Evolutionary conservation across 2,888 invertebrate species (phyloP).

Genomic region (Protonemura montana): DNA sequence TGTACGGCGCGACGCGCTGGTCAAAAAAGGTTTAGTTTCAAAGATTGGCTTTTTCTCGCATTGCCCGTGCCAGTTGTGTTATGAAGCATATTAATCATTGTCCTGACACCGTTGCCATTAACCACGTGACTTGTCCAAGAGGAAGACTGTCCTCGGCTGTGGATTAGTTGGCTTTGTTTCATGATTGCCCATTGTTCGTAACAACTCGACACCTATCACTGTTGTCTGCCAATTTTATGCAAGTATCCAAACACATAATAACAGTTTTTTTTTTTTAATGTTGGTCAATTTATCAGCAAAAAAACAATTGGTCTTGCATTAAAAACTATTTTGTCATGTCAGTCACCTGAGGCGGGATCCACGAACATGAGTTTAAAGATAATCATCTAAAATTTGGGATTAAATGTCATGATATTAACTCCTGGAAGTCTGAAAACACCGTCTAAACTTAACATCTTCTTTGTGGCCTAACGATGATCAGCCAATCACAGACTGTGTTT

Average conservation of each 20-base stretch:
- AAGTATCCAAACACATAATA: neutral
- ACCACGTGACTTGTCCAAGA: neutral
- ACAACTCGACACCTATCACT: neutral
- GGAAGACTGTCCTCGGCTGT: neutral
- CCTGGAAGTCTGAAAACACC: too few relatives aligned
- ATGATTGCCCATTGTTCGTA: constrained; percentile 13
- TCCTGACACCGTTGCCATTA: constrained; percentile 1
- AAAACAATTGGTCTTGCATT: too few relatives aligned
- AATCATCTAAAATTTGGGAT: too few relatives aligned
- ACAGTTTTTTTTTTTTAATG: neutral
- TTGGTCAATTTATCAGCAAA: too few relatives aligned
- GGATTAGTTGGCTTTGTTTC: constrained; percentile 13
- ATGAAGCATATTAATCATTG: constrained; percentile 8
- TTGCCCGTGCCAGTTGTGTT: neutral
- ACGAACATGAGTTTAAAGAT: too few relatives aligned
- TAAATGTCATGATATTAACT: too few relatives aligned
- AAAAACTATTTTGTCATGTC: too few relatives aligned
- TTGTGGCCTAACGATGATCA: too few relatives aligned
- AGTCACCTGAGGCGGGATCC: too few relatives aligned
- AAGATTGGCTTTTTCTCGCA: neutral
- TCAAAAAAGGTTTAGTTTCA: neutral
- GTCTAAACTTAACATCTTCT: too few relatives aligned
- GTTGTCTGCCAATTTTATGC: neutral
- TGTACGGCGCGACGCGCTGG: neutral
- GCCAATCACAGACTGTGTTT: too few relatives aligned